These are phyloP conservation scores for Geopemphigus sp. DNA, from an alignment of 1,140 invertebrate species.

Conservation along the genomic window DNA sequence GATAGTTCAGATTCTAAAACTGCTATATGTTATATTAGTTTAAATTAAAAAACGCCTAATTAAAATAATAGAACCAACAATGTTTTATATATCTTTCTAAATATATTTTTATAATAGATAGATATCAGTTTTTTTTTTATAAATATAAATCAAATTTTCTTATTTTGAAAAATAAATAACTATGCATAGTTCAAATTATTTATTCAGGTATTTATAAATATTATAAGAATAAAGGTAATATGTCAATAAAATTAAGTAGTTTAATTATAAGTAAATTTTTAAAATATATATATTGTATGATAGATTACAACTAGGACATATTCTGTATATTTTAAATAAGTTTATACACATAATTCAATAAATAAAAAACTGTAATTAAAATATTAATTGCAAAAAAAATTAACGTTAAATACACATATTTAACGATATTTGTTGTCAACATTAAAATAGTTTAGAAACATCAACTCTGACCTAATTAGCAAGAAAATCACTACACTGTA, in stretches of 20 bases:
- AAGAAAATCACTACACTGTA: no score
- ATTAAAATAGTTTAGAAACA: neutral
- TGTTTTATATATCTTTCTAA: no score
- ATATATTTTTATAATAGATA: no score
- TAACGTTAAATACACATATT: neutral
- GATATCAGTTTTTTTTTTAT: no score
- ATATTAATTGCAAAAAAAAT: neutral
- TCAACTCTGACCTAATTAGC: neutral
- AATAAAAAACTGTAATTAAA: neutral
- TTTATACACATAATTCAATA: neutral
- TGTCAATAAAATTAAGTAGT: conserved; percentile 3
- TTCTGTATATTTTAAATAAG: neutral
- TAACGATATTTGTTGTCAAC: neutral
- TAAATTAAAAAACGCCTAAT: no score
- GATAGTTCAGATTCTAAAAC: no score
- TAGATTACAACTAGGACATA: neutral
- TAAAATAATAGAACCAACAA: no score
- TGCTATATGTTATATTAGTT: no score
- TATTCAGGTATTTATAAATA: neutral
- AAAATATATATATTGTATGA: neutral
- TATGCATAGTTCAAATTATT: no score
- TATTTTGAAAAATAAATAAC: no score
- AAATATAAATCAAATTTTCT: no score
- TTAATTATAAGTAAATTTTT: neutral
- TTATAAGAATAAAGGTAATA: neutral